Evolutionary conservation across 2,113 vertebrate species (phyloP).

Genomic region (Cichladusa arquata): DNA sequence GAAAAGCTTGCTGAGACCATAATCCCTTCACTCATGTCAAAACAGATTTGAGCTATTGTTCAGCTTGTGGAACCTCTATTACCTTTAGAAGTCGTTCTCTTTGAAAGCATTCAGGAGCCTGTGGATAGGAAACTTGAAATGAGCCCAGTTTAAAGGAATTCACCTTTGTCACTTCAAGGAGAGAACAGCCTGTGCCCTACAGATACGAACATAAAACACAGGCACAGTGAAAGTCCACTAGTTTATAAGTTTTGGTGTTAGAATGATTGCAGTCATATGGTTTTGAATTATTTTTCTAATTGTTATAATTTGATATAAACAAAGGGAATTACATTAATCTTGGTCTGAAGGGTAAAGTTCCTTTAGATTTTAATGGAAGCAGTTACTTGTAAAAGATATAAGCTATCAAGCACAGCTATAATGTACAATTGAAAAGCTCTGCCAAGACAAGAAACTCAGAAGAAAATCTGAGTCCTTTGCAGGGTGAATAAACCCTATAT

Average conservation of each 20-base stretch:
- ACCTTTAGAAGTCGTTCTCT: constrained; percentile 44
- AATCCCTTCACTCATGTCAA: constrained; percentile 53
- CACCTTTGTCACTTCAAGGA: constrained; percentile 53
- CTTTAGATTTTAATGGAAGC: not conserved
- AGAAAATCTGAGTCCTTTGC: not conserved
- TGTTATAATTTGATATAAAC: not conserved
- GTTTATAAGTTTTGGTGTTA: not conserved
- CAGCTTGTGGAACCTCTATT: constrained; percentile 51
- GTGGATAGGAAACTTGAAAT: constrained; percentile 32
- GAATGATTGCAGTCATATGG: not conserved
- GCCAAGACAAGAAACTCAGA: not conserved
- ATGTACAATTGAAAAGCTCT: not conserved
- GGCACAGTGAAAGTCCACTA: not conserved
- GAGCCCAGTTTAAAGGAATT: constrained; percentile 40
- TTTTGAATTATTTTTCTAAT: not conserved
- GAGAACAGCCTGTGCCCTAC: constrained; percentile 16
- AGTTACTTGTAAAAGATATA: not conserved
- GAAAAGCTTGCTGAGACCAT: constrained; percentile 35
- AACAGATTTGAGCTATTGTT: constrained; percentile 59
- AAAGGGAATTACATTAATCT: not conserved
- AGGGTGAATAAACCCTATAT: not conserved
- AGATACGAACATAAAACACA: not conserved
- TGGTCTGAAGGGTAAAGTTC: not conserved
- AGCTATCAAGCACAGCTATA: not conserved
- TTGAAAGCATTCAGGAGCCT: constrained; percentile 15